These are phyloP conservation scores for Rhogogaster chlorosoma DNA, from an alignment of 2,888 invertebrate genomes.

Conservation along the genomic window DNA sequence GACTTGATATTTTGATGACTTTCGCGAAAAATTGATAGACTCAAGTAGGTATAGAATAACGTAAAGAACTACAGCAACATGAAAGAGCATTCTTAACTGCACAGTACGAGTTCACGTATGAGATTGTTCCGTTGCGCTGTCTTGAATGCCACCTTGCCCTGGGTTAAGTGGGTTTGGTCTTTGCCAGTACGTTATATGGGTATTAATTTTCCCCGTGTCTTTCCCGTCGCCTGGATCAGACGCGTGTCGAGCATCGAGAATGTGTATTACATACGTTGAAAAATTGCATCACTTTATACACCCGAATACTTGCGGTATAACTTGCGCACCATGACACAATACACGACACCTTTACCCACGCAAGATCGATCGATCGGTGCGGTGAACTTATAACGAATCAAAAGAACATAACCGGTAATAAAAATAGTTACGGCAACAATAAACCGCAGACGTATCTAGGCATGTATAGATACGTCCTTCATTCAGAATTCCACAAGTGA, in stretches of 20 bases:
- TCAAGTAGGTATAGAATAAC: constrained; percentile 55
- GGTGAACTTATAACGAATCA: not conserved
- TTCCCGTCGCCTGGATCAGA: constrained; percentile 13
- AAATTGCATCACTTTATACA: not conserved
- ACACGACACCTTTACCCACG: constrained; percentile 7
- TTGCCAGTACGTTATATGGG: constrained; percentile 41
- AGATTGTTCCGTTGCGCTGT: constrained; percentile 47
- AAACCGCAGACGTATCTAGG: not conserved
- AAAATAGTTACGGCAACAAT: constrained; percentile 18
- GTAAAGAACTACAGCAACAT: constrained; percentile 55
- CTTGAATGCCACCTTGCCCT: constrained; percentile 22
- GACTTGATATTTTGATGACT: constrained; percentile 11
- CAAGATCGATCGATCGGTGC: not conserved
- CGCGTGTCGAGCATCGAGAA: constrained; percentile 39
- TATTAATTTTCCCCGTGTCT: constrained; percentile 38
- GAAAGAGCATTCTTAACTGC: constrained; percentile 35
- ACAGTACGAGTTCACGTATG: constrained; percentile 41
- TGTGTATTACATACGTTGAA: constrained; percentile 9
- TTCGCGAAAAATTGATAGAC: constrained; percentile 43
- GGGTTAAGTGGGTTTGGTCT: constrained; percentile 41
- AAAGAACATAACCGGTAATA: not conserved
- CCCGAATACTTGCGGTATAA: not conserved
- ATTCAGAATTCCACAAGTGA: not conserved
- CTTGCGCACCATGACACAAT: not conserved
- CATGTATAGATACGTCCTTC: not conserved